A percentile compares a stretch with the other conserved stretches of the same genome.
phyloP scores from a whole-genome alignment of 2,888 invertebrate species.

The Actias luna region DNA sequence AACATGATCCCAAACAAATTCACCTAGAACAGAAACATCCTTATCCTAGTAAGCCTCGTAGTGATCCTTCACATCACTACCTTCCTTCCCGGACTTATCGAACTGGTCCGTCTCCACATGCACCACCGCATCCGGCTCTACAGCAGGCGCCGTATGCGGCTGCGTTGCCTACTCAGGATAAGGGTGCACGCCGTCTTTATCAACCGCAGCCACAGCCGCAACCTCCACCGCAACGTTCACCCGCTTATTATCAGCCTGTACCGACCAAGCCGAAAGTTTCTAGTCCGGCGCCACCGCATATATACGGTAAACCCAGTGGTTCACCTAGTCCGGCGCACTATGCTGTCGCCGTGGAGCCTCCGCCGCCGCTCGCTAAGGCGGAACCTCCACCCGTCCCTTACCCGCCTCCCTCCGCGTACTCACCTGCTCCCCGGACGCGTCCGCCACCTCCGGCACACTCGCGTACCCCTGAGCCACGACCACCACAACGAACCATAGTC shows the following conservation, averaged over 20 bases:
- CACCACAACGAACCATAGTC: conserved; percentile 61
- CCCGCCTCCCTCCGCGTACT: conserved; percentile 67
- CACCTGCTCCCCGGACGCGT: conserved; percentile 58
- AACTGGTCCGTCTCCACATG: conserved; percentile 77
- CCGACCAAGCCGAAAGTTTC: conserved; percentile 86
- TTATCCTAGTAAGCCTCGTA: conserved; percentile 82
- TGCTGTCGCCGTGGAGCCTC: conserved; percentile 62
- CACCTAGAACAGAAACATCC: conserved; percentile 82
- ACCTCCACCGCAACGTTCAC: conserved; percentile 56
- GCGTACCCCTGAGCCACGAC: conserved; percentile 77
- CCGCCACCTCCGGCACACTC: conserved; percentile 83
- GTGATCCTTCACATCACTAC: conserved; percentile 80
- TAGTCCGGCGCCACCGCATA: conserved; percentile 89
- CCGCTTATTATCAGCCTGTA: conserved; percentile 67
- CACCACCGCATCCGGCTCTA: conserved; percentile 76
- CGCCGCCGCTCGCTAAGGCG: conserved; percentile 83
- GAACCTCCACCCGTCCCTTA: conserved; percentile 71
- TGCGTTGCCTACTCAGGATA: conserved; percentile 47
- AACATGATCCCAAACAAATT: conserved; percentile 86
- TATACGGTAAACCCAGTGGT: conserved; percentile 85
- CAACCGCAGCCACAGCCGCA: conserved; percentile 62
- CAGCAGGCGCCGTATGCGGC: conserved; percentile 68
- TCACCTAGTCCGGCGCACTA: conserved; percentile 76
- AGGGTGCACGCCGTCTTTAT: conserved; percentile 52
- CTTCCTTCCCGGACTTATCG: conserved; percentile 75